Base-by-base conservation (phyloP, 2,888 invertebrate species). In the Plagodis dolabraria region DNA sequence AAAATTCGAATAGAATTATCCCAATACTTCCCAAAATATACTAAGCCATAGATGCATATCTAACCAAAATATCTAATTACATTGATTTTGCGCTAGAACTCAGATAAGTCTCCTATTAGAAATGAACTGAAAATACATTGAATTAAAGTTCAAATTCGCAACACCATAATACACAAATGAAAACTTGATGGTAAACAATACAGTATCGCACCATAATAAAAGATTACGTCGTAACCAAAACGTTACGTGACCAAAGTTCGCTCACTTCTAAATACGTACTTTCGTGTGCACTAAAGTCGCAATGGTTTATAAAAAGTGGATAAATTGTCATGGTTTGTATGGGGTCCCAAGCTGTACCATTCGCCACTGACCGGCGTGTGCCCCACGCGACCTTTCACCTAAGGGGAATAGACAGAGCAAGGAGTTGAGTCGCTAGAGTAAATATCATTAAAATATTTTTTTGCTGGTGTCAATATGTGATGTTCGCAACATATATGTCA, bases 331-430 rank as follows among this genome's bases (percentile, higher is more conserved):
- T 69, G 63, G 71, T 64, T 68, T 65, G 64, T 57, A 64, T 69
- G 68, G 73, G 81, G 89, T 86, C 79, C 87, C 85, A 84, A 74
- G 76, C 80, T 68, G 91, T 91, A 86, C 90, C 90, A 89, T 83
- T 86, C 87, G 80, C 85, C 82, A 79, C 80, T 91, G 90, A 89
- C 91, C 90, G 89, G 79, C 86, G 84, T 83, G 83, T 85, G 85
- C 89, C 87, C 87, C 82, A 78, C 73, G 79, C 83, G 86, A 89
- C 89, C 89, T 92, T 90, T 90, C 86, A 90, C 87, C 89, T 87
- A 81, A 85, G 87, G 89, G 88, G 84, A 82, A 71, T 56, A 74
- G 67, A 83, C 75, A 79, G 53, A 9, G 62, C 60, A 60, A 63
- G 11, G 8, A 2, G 54, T 83, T 22, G 86, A 89, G 82, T 71